Conservation (phyloP, 2,113 vertebrate species). For the Hyaena hyaena region DNA sequence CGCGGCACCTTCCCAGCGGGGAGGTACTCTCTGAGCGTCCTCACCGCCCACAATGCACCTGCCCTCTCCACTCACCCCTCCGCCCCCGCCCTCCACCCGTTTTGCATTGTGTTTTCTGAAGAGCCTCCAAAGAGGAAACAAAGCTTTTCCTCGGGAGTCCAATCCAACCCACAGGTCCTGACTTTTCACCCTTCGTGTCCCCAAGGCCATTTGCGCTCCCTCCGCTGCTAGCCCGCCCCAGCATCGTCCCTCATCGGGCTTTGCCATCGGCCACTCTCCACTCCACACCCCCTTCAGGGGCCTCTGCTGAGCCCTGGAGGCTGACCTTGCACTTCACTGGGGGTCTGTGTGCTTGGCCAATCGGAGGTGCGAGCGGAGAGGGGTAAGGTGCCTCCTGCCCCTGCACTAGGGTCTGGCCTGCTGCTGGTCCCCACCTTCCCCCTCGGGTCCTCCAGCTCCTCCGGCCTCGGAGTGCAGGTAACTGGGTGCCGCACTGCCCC, state of each 20-base stretch:
- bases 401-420: neutral
- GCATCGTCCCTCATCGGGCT: rapidly evolving
- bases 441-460: neutral
- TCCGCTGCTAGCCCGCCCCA: rapidly evolving
- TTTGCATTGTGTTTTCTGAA: neutral
- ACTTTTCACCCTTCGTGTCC: neutral
- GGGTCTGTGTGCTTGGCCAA: neutral
- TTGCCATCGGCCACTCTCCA: too few species aligned
- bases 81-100: neutral
- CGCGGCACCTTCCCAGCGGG: neutral
- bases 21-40: neutral
- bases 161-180: neutral
- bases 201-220: neutral
- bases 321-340: neutral
- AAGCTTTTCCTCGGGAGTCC: neutral
- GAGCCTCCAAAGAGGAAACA: neutral
- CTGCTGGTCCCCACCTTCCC: too few species aligned
- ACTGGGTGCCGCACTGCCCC: too few species aligned
- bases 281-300: neutral
- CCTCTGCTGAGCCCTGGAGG: neutral
- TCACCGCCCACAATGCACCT: neutral
- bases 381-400: neutral
- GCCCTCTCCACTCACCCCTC: neutral
- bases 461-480: neutral
- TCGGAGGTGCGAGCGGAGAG: neutral